phyloP scores from a whole-genome alignment of 1,140 invertebrate species.

The Drosophila repletoides region DNA sequence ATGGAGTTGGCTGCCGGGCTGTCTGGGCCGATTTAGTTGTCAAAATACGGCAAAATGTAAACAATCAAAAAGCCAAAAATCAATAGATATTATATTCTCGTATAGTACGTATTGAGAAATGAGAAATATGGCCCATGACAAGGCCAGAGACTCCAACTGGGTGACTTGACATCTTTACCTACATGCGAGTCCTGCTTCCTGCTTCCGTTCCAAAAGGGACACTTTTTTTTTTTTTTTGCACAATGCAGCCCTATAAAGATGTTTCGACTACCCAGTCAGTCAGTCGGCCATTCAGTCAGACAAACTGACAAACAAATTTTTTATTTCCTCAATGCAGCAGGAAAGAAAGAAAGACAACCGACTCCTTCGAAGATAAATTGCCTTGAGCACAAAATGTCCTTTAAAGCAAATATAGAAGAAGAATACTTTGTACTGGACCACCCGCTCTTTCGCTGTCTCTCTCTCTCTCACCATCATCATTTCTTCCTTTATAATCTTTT shows the following conservation, averaged over 20 bases:
- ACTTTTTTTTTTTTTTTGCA: constrained; percentile 34
- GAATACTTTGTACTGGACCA: constrained; percentile 47
- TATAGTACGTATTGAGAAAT: too few species aligned
- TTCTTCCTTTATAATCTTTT: constrained; percentile 47
- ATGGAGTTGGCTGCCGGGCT: constrained; percentile 31
- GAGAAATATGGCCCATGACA: constrained; percentile 42
- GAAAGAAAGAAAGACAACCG: constrained; percentile 27
- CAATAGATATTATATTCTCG: constrained; percentile 55
- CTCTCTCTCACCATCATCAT: not conserved
- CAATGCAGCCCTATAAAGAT: constrained; percentile 63
- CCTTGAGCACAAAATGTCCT: constrained; percentile 70
- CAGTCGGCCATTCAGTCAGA: constrained; percentile 2
- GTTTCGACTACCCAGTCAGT: constrained; percentile 17
- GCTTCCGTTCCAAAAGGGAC: constrained; percentile 53
- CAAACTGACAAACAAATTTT: constrained; percentile 71
- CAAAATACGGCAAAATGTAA: constrained; percentile 75
- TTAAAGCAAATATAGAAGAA: constrained; percentile 65
- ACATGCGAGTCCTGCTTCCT: constrained; percentile 58
- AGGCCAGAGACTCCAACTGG: constrained; percentile 32
- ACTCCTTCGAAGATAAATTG: constrained; percentile 66
- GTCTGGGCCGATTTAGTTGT: constrained; percentile 70
- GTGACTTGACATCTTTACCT: constrained; percentile 76
- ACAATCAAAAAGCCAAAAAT: constrained; percentile 56
- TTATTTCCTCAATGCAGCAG: constrained; percentile 50
- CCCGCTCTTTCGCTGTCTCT: not conserved